Percentiles rank a stretch among this genome's conserved stretches.
These are phyloP conservation scores for Anguilla pacifica DNA, from an alignment of 2,797 vertebrate species.

Conservation along the genomic window DNA sequence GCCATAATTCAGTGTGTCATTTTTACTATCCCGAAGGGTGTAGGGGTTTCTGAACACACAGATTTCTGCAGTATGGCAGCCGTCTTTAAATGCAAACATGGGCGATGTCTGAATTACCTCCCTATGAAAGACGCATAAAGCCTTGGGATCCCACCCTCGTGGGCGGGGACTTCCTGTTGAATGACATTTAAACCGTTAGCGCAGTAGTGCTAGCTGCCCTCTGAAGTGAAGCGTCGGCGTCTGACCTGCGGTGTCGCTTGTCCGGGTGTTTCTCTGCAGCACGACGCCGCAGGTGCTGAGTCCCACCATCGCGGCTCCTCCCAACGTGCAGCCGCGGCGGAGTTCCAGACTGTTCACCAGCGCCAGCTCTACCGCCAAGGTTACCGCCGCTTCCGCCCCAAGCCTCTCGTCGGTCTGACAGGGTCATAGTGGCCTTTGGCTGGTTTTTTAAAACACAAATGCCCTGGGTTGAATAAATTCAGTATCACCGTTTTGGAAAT, in stretches of 20 bases:
- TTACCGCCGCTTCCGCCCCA: constrained; percentile 51
- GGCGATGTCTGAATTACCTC: no score
- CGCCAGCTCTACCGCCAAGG: constrained; percentile 97
- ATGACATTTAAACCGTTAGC: not conserved
- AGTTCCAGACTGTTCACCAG: constrained; percentile 95
- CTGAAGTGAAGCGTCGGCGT: not conserved
- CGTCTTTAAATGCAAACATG: not conserved
- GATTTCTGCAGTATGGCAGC: not conserved
- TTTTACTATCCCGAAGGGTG: not conserved
- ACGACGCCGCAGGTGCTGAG: constrained; percentile 97
- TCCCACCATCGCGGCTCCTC: constrained; percentile 93
- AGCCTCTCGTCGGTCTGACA: not conserved
- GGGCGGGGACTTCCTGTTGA: not conserved
- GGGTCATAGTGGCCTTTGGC: not conserved
- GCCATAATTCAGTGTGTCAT: not conserved
- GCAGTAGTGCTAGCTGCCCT: not conserved
- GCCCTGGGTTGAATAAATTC: no score
- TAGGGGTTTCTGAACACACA: not conserved
- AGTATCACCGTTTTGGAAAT: no score
- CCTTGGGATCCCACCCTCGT: not conserved
- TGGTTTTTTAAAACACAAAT: not conserved
- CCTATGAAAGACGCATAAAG: not conserved
- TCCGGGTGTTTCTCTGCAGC: constrained; percentile 62
- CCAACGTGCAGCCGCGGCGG: constrained; percentile 92
- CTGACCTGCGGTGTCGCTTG: not conserved